Percentiles rank a stretch among this genome's conserved stretches.
phyloP scores from a whole-genome alignment of 2,113 vertebrate genomes.

The Chascanopsetta lugubris region DNA sequence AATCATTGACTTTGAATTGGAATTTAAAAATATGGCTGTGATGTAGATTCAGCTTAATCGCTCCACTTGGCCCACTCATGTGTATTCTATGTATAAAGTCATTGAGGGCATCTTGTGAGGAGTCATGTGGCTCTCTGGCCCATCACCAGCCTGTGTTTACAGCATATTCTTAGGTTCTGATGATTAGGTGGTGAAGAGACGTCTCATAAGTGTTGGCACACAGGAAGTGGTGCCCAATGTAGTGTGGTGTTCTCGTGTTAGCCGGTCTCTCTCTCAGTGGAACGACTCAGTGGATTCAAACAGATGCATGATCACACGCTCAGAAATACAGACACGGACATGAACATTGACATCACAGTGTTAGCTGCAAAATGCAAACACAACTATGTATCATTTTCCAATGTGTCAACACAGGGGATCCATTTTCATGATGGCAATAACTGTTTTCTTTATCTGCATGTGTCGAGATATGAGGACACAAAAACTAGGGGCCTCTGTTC shows the following conservation, averaged over 20 bases:
- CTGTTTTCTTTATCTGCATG: not conserved
- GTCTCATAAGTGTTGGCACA: slow-evolving; percentile 33
- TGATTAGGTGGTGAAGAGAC: slow-evolving; percentile 41
- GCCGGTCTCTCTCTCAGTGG: slow-evolving; percentile 25
- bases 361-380: not conserved
- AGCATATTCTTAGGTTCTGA: slow-evolving; percentile 42
- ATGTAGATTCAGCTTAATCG: not conserved
- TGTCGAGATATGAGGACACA: not conserved
- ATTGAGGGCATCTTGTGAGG: slow-evolving; percentile 11
- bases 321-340: slow-evolving; percentile 30
- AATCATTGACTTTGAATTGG: too few species aligned
- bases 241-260: slow-evolving; percentile 38
- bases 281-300: slow-evolving; percentile 32
- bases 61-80: not conserved
- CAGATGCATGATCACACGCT: slow-evolving; percentile 34
- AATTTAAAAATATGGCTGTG: too few species aligned
- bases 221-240: slow-evolving; percentile 55
- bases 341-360: slow-evolving; percentile 17
- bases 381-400: not conserved
- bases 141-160: slow-evolving; percentile 46
- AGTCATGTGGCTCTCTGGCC: slow-evolving; percentile 42
- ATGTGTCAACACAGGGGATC: not conserved
- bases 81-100: not conserved
- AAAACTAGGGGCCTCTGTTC: not conserved
- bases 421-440: not conserved